These are phyloP conservation scores for Graphium colonna DNA, from an alignment of 2,888 invertebrate genomes.

Conservation along the genomic window DNA sequence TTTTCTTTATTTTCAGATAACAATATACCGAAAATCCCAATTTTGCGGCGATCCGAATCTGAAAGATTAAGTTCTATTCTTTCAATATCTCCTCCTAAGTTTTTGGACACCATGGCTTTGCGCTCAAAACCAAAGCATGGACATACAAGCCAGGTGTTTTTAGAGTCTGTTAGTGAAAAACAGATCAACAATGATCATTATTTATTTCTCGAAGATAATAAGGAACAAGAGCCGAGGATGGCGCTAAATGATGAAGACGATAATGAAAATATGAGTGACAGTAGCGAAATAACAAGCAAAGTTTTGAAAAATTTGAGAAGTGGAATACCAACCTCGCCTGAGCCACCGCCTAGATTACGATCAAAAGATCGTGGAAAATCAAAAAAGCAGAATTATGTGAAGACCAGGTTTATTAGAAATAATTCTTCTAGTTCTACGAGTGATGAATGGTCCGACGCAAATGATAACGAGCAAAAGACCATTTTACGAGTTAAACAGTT, in stretches of 20 bases:
- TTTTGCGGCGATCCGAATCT: conserved; percentile 70
- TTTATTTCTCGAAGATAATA: conserved; percentile 28
- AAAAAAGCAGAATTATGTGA: conserved; percentile 73
- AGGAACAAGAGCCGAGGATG: conserved; percentile 20
- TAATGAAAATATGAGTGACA: conserved; percentile 64
- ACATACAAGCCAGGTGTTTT: conserved; percentile 83
- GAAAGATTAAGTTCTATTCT: conserved; percentile 61
- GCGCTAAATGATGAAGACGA: conserved; percentile 43
- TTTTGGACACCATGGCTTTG: conserved; percentile 92
- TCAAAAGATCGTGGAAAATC: conserved; percentile 57
- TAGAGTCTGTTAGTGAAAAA: conserved; percentile 61
- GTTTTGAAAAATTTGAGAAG: conserved; percentile 62
- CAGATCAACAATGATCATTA: conserved; percentile 37
- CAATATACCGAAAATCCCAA: conserved; percentile 61
- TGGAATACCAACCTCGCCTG: conserved; percentile 68
- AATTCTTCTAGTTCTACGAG: conserved; percentile 72
- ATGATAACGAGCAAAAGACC: conserved; percentile 71
- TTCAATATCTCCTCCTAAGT: conserved; percentile 78
- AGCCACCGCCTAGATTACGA: conserved; percentile 71
- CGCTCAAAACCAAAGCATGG: conserved; percentile 82
- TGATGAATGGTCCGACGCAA: conserved; percentile 74
- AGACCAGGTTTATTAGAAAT: conserved; percentile 70
- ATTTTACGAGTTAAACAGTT: conserved; percentile 66
- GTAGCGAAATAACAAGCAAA: conserved; percentile 66
- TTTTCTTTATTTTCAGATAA: no score